Evolutionary conservation across 1,140 invertebrate species (phyloP).

Genomic region (Phthorimaea operculella): DNA sequence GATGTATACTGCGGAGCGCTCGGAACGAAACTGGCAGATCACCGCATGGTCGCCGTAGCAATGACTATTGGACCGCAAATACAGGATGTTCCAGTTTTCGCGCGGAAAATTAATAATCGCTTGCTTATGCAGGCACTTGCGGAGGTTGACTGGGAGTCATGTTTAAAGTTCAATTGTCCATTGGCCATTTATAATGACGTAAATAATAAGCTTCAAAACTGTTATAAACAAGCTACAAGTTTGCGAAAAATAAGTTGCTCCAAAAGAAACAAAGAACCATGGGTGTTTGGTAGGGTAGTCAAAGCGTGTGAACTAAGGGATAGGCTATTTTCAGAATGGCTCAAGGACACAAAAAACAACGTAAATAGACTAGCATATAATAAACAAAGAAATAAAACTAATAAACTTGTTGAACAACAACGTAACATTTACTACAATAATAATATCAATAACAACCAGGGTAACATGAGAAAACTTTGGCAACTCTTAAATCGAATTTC

Average conservation of each 20-base stretch:
- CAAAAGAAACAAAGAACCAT: constrained; percentile 7
- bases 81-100: constrained; percentile 7
- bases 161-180: neutral
- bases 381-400: constrained; percentile 10
- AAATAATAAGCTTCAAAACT: neutral
- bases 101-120: neutral
- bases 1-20: constrained; percentile 8
- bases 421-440: neutral
- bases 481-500: constrained; percentile 3
- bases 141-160: neutral
- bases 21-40: constrained; percentile 7
- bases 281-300: neutral
- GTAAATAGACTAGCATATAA: constrained; percentile 5
- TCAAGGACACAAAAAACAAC: constrained; percentile 6
- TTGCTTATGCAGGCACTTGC: neutral
- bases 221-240: constrained; percentile 5
- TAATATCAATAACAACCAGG: neutral
- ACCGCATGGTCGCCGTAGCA: neutral
- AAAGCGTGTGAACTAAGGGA: constrained; percentile 5
- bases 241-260: neutral
- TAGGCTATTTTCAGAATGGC: neutral
- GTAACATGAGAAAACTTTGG: neutral
- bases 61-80: neutral
- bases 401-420: constrained; percentile 2
- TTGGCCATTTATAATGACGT: constrained; percentile 3